Percentiles rank a stretch among this genome's conserved stretches.
Evolutionary conservation across 2,888 invertebrate genomes (phyloP).

Genomic region (Cepaea hortensis): DNA sequence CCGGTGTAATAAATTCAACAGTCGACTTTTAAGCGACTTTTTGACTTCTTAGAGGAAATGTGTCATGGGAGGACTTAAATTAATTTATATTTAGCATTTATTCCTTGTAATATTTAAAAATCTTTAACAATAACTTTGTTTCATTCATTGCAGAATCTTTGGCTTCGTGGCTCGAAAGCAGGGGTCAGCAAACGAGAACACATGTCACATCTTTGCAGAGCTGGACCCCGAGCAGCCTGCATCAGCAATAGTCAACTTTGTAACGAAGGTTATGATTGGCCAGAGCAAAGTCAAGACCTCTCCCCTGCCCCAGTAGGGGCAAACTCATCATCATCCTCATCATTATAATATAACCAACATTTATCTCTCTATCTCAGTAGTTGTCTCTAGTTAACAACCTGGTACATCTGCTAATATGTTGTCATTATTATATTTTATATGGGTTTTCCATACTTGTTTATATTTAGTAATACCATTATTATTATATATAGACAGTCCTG

Average conservation of each 20-base stretch:
- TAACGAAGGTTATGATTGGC: conserved; percentile 77
- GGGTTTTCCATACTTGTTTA: neutral
- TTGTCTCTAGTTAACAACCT: neutral
- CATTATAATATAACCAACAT: conserved; percentile 14
- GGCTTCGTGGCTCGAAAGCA: conserved; percentile 95
- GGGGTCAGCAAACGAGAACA: conserved; percentile 90
- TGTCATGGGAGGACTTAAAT: no score
- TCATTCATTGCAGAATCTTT: conserved; percentile 82
- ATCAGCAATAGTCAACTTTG: conserved; percentile 88
- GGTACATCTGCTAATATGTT: conserved; percentile 24
- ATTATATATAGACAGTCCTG: neutral
- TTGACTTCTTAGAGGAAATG: no score
- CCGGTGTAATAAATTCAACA: no score
- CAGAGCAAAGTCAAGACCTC: conserved; percentile 66
- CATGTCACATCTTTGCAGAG: conserved; percentile 98
- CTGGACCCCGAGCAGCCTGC: conserved; percentile 95
- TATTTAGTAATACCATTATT: conserved; percentile 1
- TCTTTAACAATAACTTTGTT: neutral
- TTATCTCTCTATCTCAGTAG: conserved; percentile 28
- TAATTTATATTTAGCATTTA: no score
- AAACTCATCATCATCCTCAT: neutral
- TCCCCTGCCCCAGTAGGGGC: neutral
- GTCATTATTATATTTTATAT: conserved; percentile 23
- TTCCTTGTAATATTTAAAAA: neutral
- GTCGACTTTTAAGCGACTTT: no score